These are phyloP conservation scores for Chrysochloris asiatica DNA, from an alignment of 2,113 vertebrate genomes.

Conservation along the genomic window DNA sequence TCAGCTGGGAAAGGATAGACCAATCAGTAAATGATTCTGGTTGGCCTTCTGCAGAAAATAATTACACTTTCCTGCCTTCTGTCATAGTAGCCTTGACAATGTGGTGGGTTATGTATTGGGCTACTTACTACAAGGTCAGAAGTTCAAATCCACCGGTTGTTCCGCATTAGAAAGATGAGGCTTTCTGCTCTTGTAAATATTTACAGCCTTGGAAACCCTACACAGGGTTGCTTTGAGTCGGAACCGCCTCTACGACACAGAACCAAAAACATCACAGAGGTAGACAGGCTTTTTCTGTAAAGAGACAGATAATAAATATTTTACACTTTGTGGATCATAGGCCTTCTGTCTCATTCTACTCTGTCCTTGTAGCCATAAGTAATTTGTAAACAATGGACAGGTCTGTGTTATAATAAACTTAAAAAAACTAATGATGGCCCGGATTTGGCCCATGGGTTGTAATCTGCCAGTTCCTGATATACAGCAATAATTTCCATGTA, in stretches of 20 bases:
- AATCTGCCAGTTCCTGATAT: not conserved
- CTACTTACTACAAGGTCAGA: too few relatives aligned
- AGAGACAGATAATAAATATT: not conserved
- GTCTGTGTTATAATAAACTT: not conserved
- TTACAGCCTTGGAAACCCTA: too few relatives aligned
- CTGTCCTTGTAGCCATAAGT: not conserved
- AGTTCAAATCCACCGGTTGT: too few relatives aligned
- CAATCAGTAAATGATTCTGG: not conserved
- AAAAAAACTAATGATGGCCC: not conserved
- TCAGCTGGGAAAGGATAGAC: conserved; percentile 15
- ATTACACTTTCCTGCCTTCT: not conserved
- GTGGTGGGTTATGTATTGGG: too few relatives aligned
- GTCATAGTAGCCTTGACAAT: too few relatives aligned
- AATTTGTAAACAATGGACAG: not conserved
- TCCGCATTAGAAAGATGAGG: too few relatives aligned
- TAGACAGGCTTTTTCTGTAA: not conserved
- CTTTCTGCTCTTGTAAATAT: too few relatives aligned
- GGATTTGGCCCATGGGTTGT: not conserved
- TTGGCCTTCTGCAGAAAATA: not conserved
- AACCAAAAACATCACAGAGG: not conserved
- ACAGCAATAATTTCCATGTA: conserved; percentile 37
- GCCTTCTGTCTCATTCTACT: not conserved
- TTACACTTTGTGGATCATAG: not conserved
- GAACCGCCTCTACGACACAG: too few relatives aligned
- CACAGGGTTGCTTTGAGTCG: too few relatives aligned